Percentiles rank a stretch among this genome's conserved stretches.
Evolutionary conservation across 2,888 invertebrate genomes (phyloP).

Genomic region (Leptodirus hochenwartii): DNA sequence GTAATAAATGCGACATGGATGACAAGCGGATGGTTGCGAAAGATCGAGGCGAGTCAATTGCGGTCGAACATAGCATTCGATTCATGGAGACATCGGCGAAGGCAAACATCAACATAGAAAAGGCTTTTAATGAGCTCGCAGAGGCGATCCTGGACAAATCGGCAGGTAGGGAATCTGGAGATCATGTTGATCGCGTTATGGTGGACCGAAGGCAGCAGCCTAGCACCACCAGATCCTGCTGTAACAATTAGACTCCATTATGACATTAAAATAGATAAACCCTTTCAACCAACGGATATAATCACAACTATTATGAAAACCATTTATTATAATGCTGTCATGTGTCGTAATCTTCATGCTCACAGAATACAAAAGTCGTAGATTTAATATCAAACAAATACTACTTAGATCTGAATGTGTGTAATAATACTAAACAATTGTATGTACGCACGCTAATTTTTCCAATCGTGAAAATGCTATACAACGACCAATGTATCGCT

Average conservation of each 20-base stretch:
- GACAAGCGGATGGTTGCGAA: slow-evolving; percentile 85
- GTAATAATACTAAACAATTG: too few species aligned
- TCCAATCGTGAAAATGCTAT: too few species aligned
- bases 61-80: slow-evolving; percentile 83
- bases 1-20: slow-evolving; percentile 97
- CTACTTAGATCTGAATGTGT: slow-evolving; percentile 4
- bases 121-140: slow-evolving; percentile 86
- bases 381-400: neutral
- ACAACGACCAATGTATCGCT: too few species aligned
- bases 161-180: slow-evolving; percentile 60
- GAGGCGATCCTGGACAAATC: slow-evolving; percentile 90
- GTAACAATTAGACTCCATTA: slow-evolving; percentile 22
- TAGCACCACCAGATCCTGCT: slow-evolving; percentile 42
- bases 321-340: too few species aligned
- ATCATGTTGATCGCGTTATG: slow-evolving; percentile 48
- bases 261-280: neutral
- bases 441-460: too few species aligned
- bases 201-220: slow-evolving; percentile 54
- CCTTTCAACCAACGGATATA: neutral
- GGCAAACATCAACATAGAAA: slow-evolving; percentile 90
- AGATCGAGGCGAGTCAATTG: slow-evolving; percentile 89
- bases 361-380: too few species aligned
- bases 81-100: slow-evolving; percentile 98
- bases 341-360: too few species aligned
- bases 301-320: too few species aligned